Evolutionary conservation across 2,888 invertebrate species (phyloP).

Genomic region (Lingula anatina): DNA sequence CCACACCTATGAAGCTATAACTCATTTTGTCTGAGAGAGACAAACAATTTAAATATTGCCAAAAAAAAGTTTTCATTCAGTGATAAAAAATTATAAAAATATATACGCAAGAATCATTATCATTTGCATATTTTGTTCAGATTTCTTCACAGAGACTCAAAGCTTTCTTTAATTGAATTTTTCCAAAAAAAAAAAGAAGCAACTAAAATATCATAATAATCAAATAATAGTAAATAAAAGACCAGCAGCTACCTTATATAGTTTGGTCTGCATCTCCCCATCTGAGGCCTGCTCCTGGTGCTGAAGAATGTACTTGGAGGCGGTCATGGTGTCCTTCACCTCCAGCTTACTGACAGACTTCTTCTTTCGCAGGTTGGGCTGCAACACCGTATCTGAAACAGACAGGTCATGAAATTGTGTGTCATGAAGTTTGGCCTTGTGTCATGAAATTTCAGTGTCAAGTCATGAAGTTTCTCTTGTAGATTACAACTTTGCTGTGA

Average conservation of each 20-base stretch:
- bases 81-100: no score
- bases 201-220: background rate
- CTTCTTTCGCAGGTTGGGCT: constrained; percentile 71
- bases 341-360: constrained; percentile 80
- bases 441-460: background rate
- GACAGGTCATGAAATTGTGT: background rate
- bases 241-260: constrained; percentile 73
- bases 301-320: constrained; percentile 83
- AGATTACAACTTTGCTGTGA: no score
- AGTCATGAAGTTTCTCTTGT: no score
- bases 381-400: constrained; percentile 69
- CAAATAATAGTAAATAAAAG: background rate
- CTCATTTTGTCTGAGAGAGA: no score
- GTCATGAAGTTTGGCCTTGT: no score
- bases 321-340: constrained; percentile 66
- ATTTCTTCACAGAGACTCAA: no score
- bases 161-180: no score
- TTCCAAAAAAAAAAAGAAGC: constrained; percentile 10
- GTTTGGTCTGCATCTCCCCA: constrained; percentile 86
- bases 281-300: constrained; percentile 88
- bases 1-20: no score
- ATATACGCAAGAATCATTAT: no score
- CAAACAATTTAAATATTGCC: no score
- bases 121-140: no score
- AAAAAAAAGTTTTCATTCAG: no score